Conservation (phyloP, 2,797 vertebrate species). For the Molossus molossus region DNA sequence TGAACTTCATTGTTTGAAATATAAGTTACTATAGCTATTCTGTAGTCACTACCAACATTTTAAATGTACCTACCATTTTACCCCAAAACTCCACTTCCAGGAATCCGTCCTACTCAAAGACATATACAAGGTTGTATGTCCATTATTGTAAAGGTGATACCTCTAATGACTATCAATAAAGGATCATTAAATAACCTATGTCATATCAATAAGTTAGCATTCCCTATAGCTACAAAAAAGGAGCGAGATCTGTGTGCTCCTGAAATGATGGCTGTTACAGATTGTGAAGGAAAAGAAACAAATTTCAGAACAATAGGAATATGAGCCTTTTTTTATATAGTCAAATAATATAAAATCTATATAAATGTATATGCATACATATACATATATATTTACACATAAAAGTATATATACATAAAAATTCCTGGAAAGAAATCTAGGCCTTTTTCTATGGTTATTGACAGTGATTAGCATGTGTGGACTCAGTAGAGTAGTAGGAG, state of each 20-base stretch:
- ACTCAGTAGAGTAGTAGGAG: neutral
- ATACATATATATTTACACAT: neutral
- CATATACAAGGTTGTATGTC: neutral
- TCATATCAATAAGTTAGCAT: neutral
- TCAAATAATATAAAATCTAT: conserved; percentile 36
- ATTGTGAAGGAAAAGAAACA: neutral
- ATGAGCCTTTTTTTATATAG: conserved; percentile 9
- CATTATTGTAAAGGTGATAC: neutral
- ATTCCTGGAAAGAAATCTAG: conserved; percentile 34
- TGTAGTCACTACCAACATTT: neutral
- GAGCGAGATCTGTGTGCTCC: neutral
- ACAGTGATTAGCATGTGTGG: neutral
- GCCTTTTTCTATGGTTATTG: neutral
- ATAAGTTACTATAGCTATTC: neutral
- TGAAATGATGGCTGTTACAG: neutral
- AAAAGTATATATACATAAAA: neutral
- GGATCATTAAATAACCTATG: neutral
- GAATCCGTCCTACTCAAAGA: neutral
- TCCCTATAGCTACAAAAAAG: neutral
- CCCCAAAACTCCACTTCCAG: neutral
- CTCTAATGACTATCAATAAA: neutral
- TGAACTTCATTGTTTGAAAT: conserved; percentile 12
- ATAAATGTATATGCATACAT: neutral
- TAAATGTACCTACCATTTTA: neutral
- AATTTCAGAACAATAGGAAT: neutral